Percentiles rank a stretch among this genome's conserved stretches.
phyloP scores from a whole-genome alignment of 2,888 invertebrate genomes.

The Muschampia plurimacula region DNA sequence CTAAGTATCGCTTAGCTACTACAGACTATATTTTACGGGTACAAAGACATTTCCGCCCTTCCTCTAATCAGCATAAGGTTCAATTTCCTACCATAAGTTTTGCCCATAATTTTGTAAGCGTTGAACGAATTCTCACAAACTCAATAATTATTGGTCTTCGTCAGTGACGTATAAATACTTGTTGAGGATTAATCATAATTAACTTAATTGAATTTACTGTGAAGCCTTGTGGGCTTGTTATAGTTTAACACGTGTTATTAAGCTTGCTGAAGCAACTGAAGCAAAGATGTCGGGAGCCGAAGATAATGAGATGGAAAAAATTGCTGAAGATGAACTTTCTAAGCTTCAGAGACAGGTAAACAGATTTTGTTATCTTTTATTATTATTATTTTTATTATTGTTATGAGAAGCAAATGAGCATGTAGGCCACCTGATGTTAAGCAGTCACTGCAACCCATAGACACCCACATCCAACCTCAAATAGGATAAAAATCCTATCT shows the following conservation, averaged over 20 bases:
- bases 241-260: neutral
- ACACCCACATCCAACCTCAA: too few species aligned
- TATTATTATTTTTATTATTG: too few species aligned
- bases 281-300: constrained; percentile 72
- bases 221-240: neutral
- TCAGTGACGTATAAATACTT: neutral
- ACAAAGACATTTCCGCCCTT: neutral
- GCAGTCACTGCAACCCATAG: too few species aligned
- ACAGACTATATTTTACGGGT: neutral
- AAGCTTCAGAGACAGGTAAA: constrained; percentile 91
- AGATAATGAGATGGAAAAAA: constrained; percentile 90
- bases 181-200: neutral
- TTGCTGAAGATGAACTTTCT: constrained; percentile 91
- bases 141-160: neutral
- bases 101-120: neutral
- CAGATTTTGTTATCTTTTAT: neutral
- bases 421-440: too few species aligned
- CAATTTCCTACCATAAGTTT: neutral
- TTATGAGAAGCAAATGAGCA: too few species aligned
- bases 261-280: neutral
- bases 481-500: too few species aligned
- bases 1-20: neutral
- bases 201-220: neutral
- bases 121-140: neutral
- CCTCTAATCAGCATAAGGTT: neutral